A percentile compares a stretch with the other conserved stretches of the same genome.
Evolutionary conservation across 2,113 vertebrate species (phyloP).

Genomic region (Ophthalmolycus amberensis): DNA sequence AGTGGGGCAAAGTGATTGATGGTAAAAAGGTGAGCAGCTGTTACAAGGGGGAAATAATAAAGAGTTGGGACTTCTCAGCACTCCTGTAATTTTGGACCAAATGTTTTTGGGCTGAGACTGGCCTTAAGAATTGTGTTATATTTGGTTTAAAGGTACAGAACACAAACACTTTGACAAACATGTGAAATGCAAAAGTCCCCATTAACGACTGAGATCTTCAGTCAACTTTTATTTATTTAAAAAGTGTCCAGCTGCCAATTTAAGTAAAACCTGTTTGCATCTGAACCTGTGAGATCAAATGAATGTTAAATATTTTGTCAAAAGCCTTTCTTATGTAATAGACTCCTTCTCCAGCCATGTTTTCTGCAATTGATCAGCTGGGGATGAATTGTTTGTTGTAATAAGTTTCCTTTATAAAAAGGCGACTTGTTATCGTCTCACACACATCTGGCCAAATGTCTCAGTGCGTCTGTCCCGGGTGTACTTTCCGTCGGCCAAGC

Average conservation of each 20-base stretch:
- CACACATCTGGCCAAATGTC: conserved; percentile 11
- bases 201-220: neutral
- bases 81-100: conserved; percentile 44
- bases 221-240: neutral
- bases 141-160: conserved; percentile 34
- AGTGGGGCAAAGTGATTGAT: conserved; percentile 69
- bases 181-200: neutral
- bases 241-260: neutral
- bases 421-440: conserved; percentile 24
- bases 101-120: conserved; percentile 29
- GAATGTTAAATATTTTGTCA: neutral
- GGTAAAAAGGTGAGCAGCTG: conserved; percentile 74
- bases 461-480: conserved; percentile 2
- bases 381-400: neutral
- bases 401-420: conserved; percentile 11
- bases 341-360: neutral
- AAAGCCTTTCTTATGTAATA: neutral
- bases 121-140: conserved; percentile 37
- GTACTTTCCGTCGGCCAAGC: conserved; percentile 28
- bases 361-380: neutral
- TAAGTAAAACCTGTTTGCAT: neutral
- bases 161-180: neutral
- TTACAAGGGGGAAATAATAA: conserved; percentile 67
- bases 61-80: conserved; percentile 40
- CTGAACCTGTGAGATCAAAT: neutral